These are phyloP conservation scores for Enteromius paludinosus DNA, from an alignment of 2,797 vertebrate genomes.

Conservation along the genomic window DNA sequence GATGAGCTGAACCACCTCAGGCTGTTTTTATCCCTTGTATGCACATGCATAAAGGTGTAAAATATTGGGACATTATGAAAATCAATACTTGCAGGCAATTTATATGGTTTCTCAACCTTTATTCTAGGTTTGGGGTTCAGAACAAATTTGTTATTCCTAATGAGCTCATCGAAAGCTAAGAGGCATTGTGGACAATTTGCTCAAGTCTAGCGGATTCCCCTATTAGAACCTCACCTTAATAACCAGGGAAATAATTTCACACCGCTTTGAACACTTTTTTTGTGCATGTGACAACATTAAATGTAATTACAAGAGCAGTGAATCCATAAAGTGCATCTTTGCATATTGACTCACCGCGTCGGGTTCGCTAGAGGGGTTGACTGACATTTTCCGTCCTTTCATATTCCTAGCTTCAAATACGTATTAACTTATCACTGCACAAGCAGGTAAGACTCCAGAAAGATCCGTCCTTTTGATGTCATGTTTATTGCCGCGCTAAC, in stretches of 20 bases:
- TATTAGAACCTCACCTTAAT: background rate
- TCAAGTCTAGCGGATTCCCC: background rate
- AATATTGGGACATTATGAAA: slow-evolving; percentile 18
- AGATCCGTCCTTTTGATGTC: slow-evolving; percentile 79
- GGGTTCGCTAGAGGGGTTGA: slow-evolving; percentile 70
- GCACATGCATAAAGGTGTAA: background rate
- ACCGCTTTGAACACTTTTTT: slow-evolving; percentile 52
- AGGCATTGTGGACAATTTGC: slow-evolving; percentile 17
- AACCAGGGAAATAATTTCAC: slow-evolving; percentile 22
- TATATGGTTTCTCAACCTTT: background rate
- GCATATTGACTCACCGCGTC: slow-evolving; percentile 42
- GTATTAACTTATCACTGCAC: slow-evolving; percentile 77
- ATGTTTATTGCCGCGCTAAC: slow-evolving; percentile 72
- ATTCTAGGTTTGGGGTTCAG: slow-evolving; percentile 11
- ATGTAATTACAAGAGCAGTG: slow-evolving; percentile 59
- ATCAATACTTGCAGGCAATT: slow-evolving; percentile 8
- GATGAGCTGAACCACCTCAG: slow-evolving; percentile 1
- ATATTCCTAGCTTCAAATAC: slow-evolving; percentile 76
- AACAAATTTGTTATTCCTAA: slow-evolving; percentile 32
- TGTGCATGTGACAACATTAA: slow-evolving; percentile 50
- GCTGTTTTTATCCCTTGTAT: background rate
- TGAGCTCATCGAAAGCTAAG: slow-evolving; percentile 1
- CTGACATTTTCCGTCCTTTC: slow-evolving; percentile 80
- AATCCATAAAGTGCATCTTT: slow-evolving; percentile 51
- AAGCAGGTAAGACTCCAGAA: slow-evolving; percentile 80